Evolutionary conservation across 1,140 invertebrate species (phyloP).

Genomic region (Habropoda laboriosa): DNA sequence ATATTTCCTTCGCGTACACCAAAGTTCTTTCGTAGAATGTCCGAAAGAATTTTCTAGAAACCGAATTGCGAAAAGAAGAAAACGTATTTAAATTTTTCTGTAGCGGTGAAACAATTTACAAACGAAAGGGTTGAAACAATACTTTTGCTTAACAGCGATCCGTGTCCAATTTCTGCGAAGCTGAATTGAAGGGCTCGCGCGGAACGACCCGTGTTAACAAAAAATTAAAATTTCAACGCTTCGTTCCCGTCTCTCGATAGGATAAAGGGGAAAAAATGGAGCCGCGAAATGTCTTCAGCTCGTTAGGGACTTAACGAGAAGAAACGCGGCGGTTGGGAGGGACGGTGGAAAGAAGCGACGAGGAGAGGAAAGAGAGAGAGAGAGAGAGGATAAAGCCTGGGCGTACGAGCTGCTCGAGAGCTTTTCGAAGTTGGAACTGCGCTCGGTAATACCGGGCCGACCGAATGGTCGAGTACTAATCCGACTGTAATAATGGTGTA

Average conservation of each 20-base stretch:
- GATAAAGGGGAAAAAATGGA: background rate
- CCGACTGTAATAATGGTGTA: conserved; percentile 59
- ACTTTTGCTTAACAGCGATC: too few species aligned
- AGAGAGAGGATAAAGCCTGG: conserved; percentile 7
- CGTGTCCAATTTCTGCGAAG: too few species aligned
- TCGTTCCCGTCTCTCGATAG: background rate
- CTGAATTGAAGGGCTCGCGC: too few species aligned
- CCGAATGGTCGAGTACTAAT: conserved; percentile 60
- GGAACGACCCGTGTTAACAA: background rate
- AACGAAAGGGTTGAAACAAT: too few species aligned
- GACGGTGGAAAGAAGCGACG: conserved; percentile 29
- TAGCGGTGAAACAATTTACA: too few species aligned
- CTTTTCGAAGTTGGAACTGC: conserved; percentile 49
- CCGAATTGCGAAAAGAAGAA: too few species aligned
- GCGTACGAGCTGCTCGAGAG: conserved; percentile 42
- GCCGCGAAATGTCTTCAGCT: conserved; percentile 63
- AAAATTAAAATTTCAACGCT: conserved; percentile 66
- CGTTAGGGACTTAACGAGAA: conserved; percentile 71
- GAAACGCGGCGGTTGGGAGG: conserved; percentile 61
- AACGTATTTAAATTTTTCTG: too few species aligned
- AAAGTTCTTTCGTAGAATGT: too few species aligned
- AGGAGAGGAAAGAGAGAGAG: background rate
- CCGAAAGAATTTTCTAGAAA: too few species aligned
- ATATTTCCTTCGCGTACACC: too few species aligned
- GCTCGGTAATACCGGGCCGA: conserved; percentile 40